Base-by-base conservation (phyloP, 1,140 invertebrate genomes). In the Cheumatopsyche charites region DNA sequence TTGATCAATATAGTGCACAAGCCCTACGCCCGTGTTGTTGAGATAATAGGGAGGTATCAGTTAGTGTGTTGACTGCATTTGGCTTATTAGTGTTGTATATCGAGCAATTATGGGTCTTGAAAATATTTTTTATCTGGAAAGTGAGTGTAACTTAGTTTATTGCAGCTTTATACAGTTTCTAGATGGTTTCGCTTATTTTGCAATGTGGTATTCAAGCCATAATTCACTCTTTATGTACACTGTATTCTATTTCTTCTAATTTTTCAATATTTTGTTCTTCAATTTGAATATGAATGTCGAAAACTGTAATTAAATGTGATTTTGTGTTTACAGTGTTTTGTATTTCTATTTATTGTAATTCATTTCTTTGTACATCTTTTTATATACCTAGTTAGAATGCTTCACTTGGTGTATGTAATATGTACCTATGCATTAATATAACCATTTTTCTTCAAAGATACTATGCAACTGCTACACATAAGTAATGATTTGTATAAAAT, bases 81-180 rank as follows among this genome's bases (percentile, higher is more conserved):
- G 62, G 68, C 45, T 71, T 66, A 58, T 70, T 70, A 67, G 69
- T 62, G 42, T 62, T 52, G 36, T 47, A 36, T 25, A 26, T 17
- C n/a, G 12, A 58, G 21, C 19, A 42, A 70, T 49, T 76, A 83
- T 85, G 82, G 82, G 81, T n/a, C 82, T 84, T 78, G 83, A 85
- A 76, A 83, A 83, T 79, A 82, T 85, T 77, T 85, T 84, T 79
- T 85, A 85, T 79, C 78, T 85, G 62, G 83, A 85, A 77, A 85
- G 83, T 85, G 79, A 85, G 83, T 83, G 78, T 26, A 3, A 15
- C 9, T 49, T 49, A 49, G 2, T 43, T 52, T 4, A 49, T n/a
- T 49, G 45, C 13, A 49, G n/a, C 13, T 49, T 19, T 49, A 13
- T 4, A 49, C 13, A n/a, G 13, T 49, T 15, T 49, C 13, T 5